Evolutionary conservation across 2,888 invertebrate species (phyloP), one percentile per base, ranked within the genome.

Genomic region (Oxystoma pomonae): DNA sequence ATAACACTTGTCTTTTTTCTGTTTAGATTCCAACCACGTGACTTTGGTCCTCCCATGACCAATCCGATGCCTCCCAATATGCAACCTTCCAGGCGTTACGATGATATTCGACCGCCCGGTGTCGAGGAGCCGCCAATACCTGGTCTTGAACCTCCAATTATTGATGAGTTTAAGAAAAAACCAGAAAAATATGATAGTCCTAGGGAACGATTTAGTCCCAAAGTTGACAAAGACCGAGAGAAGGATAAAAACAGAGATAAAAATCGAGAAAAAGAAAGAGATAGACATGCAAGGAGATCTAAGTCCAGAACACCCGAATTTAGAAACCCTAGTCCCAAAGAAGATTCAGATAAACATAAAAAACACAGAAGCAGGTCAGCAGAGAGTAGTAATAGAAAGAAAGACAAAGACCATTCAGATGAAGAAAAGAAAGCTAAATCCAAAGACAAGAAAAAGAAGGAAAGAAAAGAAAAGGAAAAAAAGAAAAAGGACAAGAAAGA

Each of bases 121-220:
- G 72, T 87, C 1, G 84, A 84, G 64, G 86, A 87, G 72, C 86
- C 87, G 3, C 83, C 86, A 0, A 83, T 85, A 18, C 86, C 86
- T 51, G 87, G 87, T 20, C 84, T 85, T 73, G 82, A 84, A 1
- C 83, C 72, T 0, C 70, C 68, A 16, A 70, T 71, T 1, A 68
- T 69, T 16, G 68, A 70, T 50, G 67, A 70, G 52, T 69, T 66
- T 52, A 68, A 68, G 1, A 62, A 49, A 16, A 58, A 58, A 58
- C 57, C 19, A 3, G 61, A 64, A n/a, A 64, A 16, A 57, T 22
- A 64, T 51, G 52, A 55, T 20, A 67, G 65, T 16, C 63, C 66
- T 3, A 69, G 61, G 65, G 65, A 64, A 7, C 3, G 5, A 3
- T 35, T 7, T 35, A 35, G 35, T 35, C 35, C 35, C 12, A 35